Base-by-base conservation (phyloP, 2,888 invertebrate species). In the Leucoma salicis region DNA sequence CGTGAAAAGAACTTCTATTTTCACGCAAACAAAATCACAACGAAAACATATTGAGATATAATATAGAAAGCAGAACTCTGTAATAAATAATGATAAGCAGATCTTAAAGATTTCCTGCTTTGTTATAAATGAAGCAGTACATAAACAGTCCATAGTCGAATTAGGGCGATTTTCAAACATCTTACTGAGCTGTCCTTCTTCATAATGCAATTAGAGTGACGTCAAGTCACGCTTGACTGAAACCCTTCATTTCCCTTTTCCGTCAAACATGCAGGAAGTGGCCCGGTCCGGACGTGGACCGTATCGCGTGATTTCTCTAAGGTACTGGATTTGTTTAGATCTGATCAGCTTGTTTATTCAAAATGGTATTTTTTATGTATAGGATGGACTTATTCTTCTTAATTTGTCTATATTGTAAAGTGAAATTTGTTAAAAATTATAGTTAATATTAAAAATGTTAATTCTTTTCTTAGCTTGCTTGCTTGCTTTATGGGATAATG, bases 241-340 rank as follows among this genome's bases (percentile, higher is more conserved):
- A 31, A 39, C 31, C 29, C 35, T 46, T 58, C 60, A 59, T 59
- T 59, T 59, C 60, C 58, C 53, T 53, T 38, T 47, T 46, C 42
- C 46, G 52, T 63, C 54, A 58, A 65, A 64, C 63, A 63, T 62
- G 62, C 62, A 64, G 50, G 39, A 47, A 51, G 56, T 42, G 43
- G 53, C 33, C 21, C 24, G 25, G 31, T 11, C 35, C 49, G 49
- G 53, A 59, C 47, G 56, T 46, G 43, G 49, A 47, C 46, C 39
- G 44, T 42, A 47, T 41, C 47, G 46, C 46, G 21, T 56, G 64
- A 67, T 67, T 63, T 63, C 67, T 66, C 66, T 31, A 41, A 62
- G 63, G 67, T 46, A 42, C 39, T 14, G 8, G 41, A 40, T 46
- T 49, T 46, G 42, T 37, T 49, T 45, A 44, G 38, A 36, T 34